Evolutionary conservation across 2,113 vertebrate species (phyloP).

Genomic region (Ictalurus furcatus): DNA sequence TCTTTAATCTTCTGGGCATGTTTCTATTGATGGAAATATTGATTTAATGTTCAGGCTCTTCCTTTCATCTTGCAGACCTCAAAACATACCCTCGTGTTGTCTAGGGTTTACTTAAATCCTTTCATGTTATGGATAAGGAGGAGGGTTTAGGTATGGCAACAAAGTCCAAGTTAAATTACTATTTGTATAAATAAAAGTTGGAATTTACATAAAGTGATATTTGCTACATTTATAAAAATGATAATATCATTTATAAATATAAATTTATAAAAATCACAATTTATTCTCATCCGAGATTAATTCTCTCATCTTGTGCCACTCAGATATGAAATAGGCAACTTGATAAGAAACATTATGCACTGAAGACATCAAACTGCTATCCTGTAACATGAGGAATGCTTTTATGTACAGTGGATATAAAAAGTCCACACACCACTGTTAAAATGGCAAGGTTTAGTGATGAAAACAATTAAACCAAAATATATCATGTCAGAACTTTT

Average conservation of each 20-base stretch:
- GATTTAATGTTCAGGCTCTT: slow-evolving; percentile 73
- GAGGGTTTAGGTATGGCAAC: neutral
- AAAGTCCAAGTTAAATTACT: neutral
- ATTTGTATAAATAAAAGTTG: neutral
- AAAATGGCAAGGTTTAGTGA: too few relatives aligned
- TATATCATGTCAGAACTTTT: too few relatives aligned
- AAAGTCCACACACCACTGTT: too few relatives aligned
- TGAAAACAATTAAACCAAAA: too few relatives aligned
- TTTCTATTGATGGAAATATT: slow-evolving; percentile 75
- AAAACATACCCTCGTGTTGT: slow-evolving; percentile 57
- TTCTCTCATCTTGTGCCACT: neutral
- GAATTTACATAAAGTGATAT: neutral
- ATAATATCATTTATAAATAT: neutral
- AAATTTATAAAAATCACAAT: neutral
- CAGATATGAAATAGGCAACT: neutral
- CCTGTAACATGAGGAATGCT: neutral
- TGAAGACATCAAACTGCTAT: neutral
- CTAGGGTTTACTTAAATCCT: slow-evolving; percentile 29
- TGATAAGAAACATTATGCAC: neutral
- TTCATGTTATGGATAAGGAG: slow-evolving; percentile 29
- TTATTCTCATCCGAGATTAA: neutral
- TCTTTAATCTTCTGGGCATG: slow-evolving; percentile 78
- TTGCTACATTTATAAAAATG: neutral
- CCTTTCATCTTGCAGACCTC: slow-evolving; percentile 64
- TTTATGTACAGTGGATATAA: too few relatives aligned